Evolutionary conservation across 2,797 vertebrate species (phyloP).

Genomic region (Periophthalmus magnuspinnatus): DNA sequence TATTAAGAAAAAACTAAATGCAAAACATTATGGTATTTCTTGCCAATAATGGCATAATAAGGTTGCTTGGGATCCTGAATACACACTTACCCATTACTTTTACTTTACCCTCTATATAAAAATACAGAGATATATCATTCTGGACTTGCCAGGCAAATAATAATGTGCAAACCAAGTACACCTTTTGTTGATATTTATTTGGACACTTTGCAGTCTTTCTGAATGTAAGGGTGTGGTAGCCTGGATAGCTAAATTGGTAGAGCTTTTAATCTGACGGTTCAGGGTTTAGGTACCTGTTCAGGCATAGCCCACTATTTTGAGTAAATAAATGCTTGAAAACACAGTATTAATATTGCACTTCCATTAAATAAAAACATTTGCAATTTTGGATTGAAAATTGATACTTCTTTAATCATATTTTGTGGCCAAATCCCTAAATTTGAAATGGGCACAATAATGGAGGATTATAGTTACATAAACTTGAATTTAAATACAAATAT

Average conservation of each 20-base stretch:
- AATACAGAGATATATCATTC: no score
- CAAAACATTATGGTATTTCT: neutral
- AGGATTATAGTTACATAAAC: neutral
- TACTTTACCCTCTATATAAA: no score
- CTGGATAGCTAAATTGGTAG: no score
- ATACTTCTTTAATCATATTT: neutral
- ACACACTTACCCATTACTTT: no score
- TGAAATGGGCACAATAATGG: neutral
- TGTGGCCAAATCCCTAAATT: neutral
- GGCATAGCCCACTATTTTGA: neutral
- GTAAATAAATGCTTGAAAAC: neutral
- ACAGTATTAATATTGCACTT: neutral
- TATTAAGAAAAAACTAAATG: neutral
- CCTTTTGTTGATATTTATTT: no score
- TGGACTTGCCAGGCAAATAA: no score
- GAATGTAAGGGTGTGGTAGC: neutral
- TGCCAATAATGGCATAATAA: neutral
- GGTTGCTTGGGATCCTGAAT: no score
- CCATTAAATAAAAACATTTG: no score
- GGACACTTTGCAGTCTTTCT: neutral
- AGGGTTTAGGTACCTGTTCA: no score
- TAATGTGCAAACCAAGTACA: no score
- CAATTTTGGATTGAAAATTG: no score
- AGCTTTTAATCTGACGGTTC: no score
- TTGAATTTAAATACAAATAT: neutral